Evolutionary conservation across 2,113 vertebrate genomes (phyloP).

Genomic region (Platichthys stellatus): DNA sequence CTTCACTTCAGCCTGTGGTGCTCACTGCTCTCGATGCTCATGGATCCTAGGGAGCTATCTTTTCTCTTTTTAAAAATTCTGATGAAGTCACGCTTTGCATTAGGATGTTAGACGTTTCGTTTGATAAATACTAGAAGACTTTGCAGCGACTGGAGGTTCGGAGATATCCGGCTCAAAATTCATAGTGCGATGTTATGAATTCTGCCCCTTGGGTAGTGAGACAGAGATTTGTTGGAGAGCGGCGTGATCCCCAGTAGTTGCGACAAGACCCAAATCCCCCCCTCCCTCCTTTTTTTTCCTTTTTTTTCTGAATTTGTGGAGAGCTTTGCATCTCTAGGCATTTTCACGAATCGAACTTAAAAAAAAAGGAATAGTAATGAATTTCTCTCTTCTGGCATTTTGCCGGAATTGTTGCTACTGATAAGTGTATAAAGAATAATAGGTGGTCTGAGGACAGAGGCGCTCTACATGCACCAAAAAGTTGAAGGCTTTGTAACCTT

Average conservation of each 20-base stretch:
- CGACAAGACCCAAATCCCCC: conserved; percentile 21
- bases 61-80: not conserved
- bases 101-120: not conserved
- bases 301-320: conserved; percentile 20
- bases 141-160: not conserved
- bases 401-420: conserved; percentile 16
- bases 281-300: too few relatives aligned
- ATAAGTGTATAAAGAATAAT: conserved; percentile 50
- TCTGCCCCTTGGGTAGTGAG: conserved; percentile 17
- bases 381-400: conserved; percentile 27
- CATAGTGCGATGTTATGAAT: conserved; percentile 17
- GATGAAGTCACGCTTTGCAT: not conserved
- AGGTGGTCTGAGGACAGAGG: conserved; percentile 49
- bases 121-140: not conserved
- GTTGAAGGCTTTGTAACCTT: conserved; percentile 44
- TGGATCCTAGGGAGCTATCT: not conserved
- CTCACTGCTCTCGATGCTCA: conserved; percentile 1
- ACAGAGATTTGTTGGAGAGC: conserved; percentile 2
- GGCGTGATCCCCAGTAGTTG: conserved; percentile 41
- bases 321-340: conserved; percentile 37
- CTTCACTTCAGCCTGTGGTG: conserved; percentile 6
- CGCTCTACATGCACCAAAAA: conserved; percentile 48
- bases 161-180: conserved; percentile 8
- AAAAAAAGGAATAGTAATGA: conserved; percentile 10
- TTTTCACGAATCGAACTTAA: conserved; percentile 33